Percentiles rank a stretch among this genome's conserved stretches.
Conservation (phyloP, 53 echinoderm and acorn worm genomes). For the Antedon mediterranea region DNA sequence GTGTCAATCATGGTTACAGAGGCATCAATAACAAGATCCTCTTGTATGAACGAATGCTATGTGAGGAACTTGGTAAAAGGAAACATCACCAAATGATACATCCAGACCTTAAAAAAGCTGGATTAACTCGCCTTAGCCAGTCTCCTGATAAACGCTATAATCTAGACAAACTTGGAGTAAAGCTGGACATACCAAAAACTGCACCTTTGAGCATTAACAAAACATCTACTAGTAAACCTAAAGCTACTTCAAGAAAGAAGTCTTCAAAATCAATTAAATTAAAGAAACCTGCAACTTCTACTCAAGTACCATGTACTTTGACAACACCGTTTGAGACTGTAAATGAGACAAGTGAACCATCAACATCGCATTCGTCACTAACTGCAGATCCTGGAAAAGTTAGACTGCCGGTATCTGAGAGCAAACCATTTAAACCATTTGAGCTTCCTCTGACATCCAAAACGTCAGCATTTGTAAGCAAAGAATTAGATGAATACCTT, state of each 20-base stretch:
- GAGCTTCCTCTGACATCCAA: conserved; percentile 54
- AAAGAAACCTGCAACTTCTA: neutral
- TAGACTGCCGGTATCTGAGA: conserved; percentile 35
- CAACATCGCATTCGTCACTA: neutral
- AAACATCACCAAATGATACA: neutral
- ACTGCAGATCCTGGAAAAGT: neutral
- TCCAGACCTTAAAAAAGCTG: conserved; percentile 2
- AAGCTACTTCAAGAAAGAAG: neutral
- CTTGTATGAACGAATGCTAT: conserved; percentile 4
- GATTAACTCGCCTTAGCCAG: neutral
- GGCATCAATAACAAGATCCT: neutral
- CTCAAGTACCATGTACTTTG: neutral
- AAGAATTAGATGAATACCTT: conserved; percentile 56
- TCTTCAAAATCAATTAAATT: neutral
- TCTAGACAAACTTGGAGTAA: neutral
- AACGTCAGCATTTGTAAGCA: conserved; percentile 80
- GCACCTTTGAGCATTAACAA: neutral
- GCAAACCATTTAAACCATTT: conserved; percentile 66
- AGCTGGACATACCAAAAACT: neutral
- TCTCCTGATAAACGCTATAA: neutral
- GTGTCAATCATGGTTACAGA: neutral
- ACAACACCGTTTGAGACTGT: neutral
- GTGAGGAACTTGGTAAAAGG: neutral
- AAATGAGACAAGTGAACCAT: neutral
- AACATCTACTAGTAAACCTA: neutral